Conservation (phyloP, 2,797 vertebrate genomes). For the Oreortyx pictus region DNA sequence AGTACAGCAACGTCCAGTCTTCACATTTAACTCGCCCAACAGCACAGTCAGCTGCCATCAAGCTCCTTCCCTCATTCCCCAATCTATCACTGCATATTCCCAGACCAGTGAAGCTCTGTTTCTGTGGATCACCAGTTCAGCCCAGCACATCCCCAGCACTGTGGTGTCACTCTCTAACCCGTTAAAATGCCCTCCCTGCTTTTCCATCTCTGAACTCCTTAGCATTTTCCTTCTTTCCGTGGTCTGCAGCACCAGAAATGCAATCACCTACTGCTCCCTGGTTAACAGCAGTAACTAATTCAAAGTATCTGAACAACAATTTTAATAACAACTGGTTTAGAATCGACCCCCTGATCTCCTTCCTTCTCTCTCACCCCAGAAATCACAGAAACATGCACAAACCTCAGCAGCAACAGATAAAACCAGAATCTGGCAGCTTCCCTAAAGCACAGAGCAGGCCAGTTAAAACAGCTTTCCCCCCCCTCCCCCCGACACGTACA, state of each 20-base stretch:
- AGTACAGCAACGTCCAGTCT: constrained; percentile 1
- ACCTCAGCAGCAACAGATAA: constrained; percentile 72
- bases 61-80: constrained; percentile 57
- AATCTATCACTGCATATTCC: constrained; percentile 63
- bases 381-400: constrained; percentile 23
- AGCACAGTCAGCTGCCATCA: constrained; percentile 35
- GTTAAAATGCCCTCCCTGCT: constrained; percentile 1
- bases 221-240: constrained; percentile 20
- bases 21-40: constrained; percentile 42
- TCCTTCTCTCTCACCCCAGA: neutral
- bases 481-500: neutral
- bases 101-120: constrained; percentile 3
- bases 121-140: constrained; percentile 36
- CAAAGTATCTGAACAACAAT: constrained; percentile 62
- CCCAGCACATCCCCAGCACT: constrained; percentile 40
- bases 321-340: constrained; percentile 12
- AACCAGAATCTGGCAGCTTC: constrained; percentile 59
- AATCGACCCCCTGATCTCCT: neutral
- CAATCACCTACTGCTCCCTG: constrained; percentile 28
- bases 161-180: constrained; percentile 39
- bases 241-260: constrained; percentile 55
- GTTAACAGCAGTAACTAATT: constrained; percentile 69
- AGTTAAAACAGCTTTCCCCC: constrained; percentile 53
- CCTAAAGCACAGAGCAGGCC: constrained; percentile 49
- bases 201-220: constrained; percentile 46